Percentiles rank a stretch among this genome's conserved stretches.
Conservation (phyloP, 2,888 invertebrate genomes). For the Tipula confusa region DNA sequence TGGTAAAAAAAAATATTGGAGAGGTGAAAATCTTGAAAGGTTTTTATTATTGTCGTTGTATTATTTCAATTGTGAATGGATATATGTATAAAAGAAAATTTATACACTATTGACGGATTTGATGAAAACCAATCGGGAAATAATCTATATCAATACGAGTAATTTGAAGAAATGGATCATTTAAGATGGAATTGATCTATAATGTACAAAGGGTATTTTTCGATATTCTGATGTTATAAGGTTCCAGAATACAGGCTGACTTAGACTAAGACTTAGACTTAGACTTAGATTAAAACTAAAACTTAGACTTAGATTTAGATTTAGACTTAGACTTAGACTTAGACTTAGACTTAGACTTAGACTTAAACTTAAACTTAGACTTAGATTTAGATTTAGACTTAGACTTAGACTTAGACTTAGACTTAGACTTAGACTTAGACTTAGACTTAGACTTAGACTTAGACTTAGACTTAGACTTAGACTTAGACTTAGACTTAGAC, state of each 20-base stretch:
- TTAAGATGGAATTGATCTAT: not conserved
- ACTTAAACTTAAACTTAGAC: not conserved
- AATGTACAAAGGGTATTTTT: too few relatives aligned
- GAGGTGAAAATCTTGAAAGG: not conserved
- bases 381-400: not conserved
- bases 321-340: not conserved
- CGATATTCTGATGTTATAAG: too few relatives aligned
- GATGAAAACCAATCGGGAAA: constrained; percentile 20
- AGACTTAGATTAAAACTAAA: not conserved
- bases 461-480: not conserved
- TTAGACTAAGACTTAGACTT: not conserved
- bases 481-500: not conserved
- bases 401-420: not conserved
- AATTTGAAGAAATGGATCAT: not conserved
- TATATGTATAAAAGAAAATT: not conserved
- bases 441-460: not conserved
- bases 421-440: not conserved
- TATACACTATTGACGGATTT: not conserved
- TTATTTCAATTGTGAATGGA: not conserved
- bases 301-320: not conserved
- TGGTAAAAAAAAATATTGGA: not conserved
- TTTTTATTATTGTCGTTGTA: not conserved
- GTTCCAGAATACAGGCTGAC: too few relatives aligned
- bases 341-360: not conserved
- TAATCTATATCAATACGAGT: not conserved